Evolutionary conservation across 1,140 invertebrate species (phyloP).

Genomic region (Zaprionus gabonicus): DNA sequence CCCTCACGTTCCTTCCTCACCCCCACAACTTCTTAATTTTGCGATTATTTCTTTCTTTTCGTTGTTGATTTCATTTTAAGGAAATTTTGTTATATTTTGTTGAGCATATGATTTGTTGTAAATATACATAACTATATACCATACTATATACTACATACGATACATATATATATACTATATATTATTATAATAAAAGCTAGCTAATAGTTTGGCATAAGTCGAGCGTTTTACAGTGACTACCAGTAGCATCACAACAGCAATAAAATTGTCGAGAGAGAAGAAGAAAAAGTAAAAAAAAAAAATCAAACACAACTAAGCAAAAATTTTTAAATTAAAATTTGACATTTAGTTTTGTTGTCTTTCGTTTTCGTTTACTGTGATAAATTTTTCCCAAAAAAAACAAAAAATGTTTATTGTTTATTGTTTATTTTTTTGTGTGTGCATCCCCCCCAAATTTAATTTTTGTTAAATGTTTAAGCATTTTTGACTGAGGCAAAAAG

Average conservation of each 20-base stretch:
- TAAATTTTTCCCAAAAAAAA: slow-evolving; percentile 63
- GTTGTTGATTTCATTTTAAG: slow-evolving; percentile 82
- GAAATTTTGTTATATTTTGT: slow-evolving; percentile 73
- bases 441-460: background rate
- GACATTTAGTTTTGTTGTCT: slow-evolving; percentile 34
- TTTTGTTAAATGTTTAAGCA: slow-evolving; percentile 79
- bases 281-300: slow-evolving; percentile 42
- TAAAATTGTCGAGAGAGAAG: slow-evolving; percentile 15
- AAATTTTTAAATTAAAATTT: slow-evolving; percentile 57
- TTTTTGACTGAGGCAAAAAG: slow-evolving; percentile 63
- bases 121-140: slow-evolving; percentile 49
- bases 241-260: slow-evolving; percentile 66
- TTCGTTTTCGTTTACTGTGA: slow-evolving; percentile 75
- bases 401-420: slow-evolving; percentile 53
- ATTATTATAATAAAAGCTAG: slow-evolving; percentile 42
- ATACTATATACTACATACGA: slow-evolving; percentile 8
- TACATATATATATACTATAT: slow-evolving; percentile 12
- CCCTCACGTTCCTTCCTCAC: slow-evolving; percentile 12
- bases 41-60: slow-evolving; percentile 42
- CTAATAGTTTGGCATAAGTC: slow-evolving; percentile 35
- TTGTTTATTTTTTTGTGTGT: slow-evolving; percentile 12
- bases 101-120: slow-evolving; percentile 73
- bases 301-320: slow-evolving; percentile 27
- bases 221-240: slow-evolving; percentile 54
- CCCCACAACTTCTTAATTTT: slow-evolving; percentile 34